Conservation (phyloP, 2,797 vertebrate species). For the Aplochiton taeniatus region DNA sequence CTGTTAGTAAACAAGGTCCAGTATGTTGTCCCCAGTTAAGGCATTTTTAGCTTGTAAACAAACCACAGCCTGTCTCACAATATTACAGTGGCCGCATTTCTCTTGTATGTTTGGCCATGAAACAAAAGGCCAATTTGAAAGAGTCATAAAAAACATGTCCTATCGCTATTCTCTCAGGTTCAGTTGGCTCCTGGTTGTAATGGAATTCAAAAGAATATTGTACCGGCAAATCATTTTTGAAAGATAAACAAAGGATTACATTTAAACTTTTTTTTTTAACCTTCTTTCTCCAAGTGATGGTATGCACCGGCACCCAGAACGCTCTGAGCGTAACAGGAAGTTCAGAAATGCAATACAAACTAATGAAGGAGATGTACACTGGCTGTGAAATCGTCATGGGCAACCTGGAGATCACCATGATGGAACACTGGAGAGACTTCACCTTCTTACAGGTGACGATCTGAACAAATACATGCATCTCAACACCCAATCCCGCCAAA, state of each 20-base stretch:
- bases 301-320: slow-evolving; percentile 90
- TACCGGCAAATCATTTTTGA: too few species aligned
- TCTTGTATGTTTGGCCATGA: background rate
- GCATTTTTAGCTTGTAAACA: slow-evolving; percentile 33
- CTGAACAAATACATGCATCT: background rate
- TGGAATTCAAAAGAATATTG: too few species aligned
- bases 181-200: too few species aligned
- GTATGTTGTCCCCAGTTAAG: slow-evolving; percentile 50
- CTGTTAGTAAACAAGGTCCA: slow-evolving; percentile 59
- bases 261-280: too few species aligned
- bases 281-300: slow-evolving; percentile 57
- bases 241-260: too few species aligned
- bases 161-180: too few species aligned
- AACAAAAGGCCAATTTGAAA: background rate
- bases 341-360: slow-evolving; percentile 79
- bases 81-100: slow-evolving; percentile 60
- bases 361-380: slow-evolving; percentile 82
- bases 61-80: slow-evolving; percentile 46
- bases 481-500: too few species aligned
- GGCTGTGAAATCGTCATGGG: slow-evolving; percentile 93
- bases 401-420: slow-evolving; percentile 93
- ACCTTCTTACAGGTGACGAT: slow-evolving; percentile 87
- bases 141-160: too few species aligned
- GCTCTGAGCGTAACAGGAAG: slow-evolving; percentile 82
- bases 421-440: slow-evolving; percentile 84